Conservation (phyloP, 2,888 invertebrate genomes). For the Drosophila ochracea region DNA sequence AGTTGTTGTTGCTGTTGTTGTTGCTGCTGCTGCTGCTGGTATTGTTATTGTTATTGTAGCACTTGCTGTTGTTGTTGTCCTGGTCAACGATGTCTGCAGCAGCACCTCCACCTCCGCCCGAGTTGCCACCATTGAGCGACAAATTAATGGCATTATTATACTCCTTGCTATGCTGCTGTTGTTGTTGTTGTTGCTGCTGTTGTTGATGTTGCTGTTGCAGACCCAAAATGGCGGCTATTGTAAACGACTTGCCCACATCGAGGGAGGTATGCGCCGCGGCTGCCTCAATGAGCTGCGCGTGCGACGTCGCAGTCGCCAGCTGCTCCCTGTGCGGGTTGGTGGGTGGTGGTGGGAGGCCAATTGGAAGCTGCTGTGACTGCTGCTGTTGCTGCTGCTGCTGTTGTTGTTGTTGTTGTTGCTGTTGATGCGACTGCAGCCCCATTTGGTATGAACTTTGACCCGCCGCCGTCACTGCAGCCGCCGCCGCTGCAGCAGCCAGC, state of each 20-base stretch:
- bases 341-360: conserved; percentile 63
- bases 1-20: conserved; percentile 57
- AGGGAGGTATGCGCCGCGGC: conserved; percentile 83
- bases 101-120: conserved; percentile 25
- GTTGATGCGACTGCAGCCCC: conserved; percentile 64
- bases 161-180: conserved; percentile 85
- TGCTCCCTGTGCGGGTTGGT: conserved; percentile 61
- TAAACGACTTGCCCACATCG: conserved; percentile 90
- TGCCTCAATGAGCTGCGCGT: conserved; percentile 80
- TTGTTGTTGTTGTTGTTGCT: conserved; percentile 50
- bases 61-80: conserved; percentile 60
- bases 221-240: conserved; percentile 95
- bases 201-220: conserved; percentile 86
- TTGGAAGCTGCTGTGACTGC: conserved; percentile 62
- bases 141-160: conserved; percentile 85
- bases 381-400: conserved; percentile 11
- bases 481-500: conserved; percentile 72
- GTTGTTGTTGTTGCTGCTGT: conserved; percentile 67
- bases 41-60: conserved; percentile 55
- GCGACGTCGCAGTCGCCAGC: conserved; percentile 75
- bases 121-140: conserved; percentile 80
- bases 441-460: conserved; percentile 79
- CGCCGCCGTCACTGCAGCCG: conserved; percentile 65
- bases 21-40: conserved; percentile 43
- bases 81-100: conserved; percentile 53